phyloP scores from a whole-genome alignment of 2,888 invertebrate genomes.

The Thymelicus lineola region DNA sequence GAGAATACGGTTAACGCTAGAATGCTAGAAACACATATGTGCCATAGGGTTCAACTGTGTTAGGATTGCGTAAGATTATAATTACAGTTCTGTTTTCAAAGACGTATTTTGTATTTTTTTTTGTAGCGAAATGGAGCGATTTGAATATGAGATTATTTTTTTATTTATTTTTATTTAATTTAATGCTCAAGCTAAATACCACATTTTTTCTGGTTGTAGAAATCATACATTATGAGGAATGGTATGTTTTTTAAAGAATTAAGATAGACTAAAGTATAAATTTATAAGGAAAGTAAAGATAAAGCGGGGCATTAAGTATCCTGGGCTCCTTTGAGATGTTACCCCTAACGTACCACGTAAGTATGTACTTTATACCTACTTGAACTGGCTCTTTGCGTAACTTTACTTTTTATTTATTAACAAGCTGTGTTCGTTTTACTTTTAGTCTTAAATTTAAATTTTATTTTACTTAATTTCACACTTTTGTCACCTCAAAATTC shows the following conservation, averaged over 20 bases:
- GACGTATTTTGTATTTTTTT: constrained; percentile 17
- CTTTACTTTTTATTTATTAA: neutral
- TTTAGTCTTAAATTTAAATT: no score
- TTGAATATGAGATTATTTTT: neutral
- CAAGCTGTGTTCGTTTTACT: no score
- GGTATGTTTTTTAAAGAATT: no score
- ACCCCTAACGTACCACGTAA: neutral
- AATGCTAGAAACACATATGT: constrained; percentile 19
- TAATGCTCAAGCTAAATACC: neutral
- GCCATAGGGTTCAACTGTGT: constrained; percentile 14
- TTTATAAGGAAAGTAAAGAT: no score
- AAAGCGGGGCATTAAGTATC: neutral
- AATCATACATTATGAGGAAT: no score
- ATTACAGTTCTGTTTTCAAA: constrained; percentile 25
- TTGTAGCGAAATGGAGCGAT: neutral
- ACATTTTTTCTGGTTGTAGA: no score
- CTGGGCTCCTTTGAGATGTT: neutral
- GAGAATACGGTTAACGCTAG: constrained; percentile 27
- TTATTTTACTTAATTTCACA: no score
- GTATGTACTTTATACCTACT: neutral
- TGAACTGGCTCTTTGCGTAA: neutral
- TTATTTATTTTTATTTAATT: neutral
- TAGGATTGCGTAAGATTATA: constrained; percentile 36
- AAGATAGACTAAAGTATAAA: no score
- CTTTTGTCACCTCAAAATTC: no score